A percentile compares a stretch with the other conserved stretches of the same genome.
These are phyloP conservation scores for Apodemia duryi DNA, from an alignment of 2,888 invertebrate genomes.

Conservation along the genomic window DNA sequence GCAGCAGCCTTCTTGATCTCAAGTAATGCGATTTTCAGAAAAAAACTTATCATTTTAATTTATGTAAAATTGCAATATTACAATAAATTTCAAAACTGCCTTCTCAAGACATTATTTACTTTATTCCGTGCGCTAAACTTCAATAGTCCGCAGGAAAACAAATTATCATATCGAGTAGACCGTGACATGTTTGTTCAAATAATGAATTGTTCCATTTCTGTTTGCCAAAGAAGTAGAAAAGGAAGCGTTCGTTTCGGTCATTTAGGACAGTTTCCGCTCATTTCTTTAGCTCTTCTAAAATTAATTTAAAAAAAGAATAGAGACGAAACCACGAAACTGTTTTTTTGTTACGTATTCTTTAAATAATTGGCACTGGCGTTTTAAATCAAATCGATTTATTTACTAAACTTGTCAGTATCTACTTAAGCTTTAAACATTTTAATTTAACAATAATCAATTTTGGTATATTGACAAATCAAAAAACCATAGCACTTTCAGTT, in stretches of 20 bases:
- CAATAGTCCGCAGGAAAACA: neutral
- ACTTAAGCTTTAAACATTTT: too few relatives aligned
- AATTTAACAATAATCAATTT: too few relatives aligned
- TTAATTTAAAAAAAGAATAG: constrained; percentile 8
- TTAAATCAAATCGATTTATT: neutral
- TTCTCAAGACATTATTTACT: too few relatives aligned
- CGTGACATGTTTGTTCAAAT: constrained; percentile 27
- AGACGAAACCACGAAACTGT: neutral
- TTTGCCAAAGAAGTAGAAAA: constrained; percentile 40
- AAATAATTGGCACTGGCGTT: neutral
- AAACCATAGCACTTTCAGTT: too few relatives aligned
- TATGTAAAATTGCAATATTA: too few relatives aligned
- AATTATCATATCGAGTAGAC: constrained; percentile 23
- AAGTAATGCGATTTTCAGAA: too few relatives aligned
- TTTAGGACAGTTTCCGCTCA: constrained; percentile 56
- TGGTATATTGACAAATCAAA: too few relatives aligned
- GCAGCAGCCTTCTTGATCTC: too few relatives aligned
- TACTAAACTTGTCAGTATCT: too few relatives aligned
- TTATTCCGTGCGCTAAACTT: neutral
- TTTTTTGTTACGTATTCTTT: neutral
- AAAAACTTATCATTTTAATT: too few relatives aligned
- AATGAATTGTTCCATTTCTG: constrained; percentile 31
- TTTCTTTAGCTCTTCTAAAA: constrained; percentile 11
- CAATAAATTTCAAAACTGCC: too few relatives aligned
- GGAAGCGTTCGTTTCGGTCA: constrained; percentile 44